phyloP scores from a whole-genome alignment of 2,113 vertebrate species.

The Rattus rattus region DNA sequence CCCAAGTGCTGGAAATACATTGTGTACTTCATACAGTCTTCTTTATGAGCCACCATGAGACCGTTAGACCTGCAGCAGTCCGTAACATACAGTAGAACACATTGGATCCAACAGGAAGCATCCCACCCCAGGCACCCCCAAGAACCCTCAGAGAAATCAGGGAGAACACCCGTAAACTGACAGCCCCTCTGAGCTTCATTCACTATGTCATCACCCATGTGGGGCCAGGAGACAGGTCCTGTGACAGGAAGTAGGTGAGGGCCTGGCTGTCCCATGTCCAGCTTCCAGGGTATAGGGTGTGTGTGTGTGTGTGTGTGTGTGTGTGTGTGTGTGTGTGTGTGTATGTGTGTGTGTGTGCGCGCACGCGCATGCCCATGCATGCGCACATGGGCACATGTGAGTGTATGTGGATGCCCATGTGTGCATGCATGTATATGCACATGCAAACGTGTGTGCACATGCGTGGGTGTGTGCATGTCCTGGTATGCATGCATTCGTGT shows the following conservation, averaged over 20 bases:
- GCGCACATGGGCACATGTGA: too few relatives aligned
- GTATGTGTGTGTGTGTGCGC: not conserved
- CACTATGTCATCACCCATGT: not conserved
- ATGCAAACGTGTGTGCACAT: too few relatives aligned
- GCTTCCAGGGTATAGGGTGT: not conserved
- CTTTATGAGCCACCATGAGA: not conserved
- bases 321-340: not conserved
- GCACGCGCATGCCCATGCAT: too few relatives aligned
- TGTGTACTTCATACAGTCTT: not conserved
- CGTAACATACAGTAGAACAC: not conserved
- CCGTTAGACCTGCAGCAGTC: not conserved
- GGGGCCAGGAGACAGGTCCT: rapidly evolving
- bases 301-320: not conserved
- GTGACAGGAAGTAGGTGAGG: not conserved
- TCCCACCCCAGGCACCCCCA: not conserved
- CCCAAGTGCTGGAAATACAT: not conserved
- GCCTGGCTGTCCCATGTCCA: not conserved
- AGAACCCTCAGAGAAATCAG: not conserved
- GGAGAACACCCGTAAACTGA: not conserved
- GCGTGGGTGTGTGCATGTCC: too few relatives aligned
- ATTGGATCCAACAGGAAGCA: too few relatives aligned
- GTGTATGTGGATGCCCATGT: too few relatives aligned
- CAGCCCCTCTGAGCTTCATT: not conserved
- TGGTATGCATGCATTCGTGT: not conserved
- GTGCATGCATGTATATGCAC: too few relatives aligned